These are phyloP conservation scores for Dichetophora obliterata DNA, from an alignment of 2,888 invertebrate species.

Conservation along the genomic window DNA sequence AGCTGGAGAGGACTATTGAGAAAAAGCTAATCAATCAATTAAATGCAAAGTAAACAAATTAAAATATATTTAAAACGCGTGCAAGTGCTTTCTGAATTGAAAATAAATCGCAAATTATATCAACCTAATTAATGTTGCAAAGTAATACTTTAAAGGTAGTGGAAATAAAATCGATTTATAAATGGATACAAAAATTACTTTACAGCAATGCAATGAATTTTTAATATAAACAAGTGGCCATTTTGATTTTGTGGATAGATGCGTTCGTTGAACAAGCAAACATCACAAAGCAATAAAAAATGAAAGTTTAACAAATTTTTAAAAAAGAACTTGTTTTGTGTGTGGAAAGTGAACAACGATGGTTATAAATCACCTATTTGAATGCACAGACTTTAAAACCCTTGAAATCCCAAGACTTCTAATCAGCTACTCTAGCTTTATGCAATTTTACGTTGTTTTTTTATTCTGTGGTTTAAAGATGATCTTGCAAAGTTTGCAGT, in stretches of 20 bases:
- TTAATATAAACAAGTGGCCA: conserved; percentile 49
- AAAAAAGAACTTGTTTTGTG: no score
- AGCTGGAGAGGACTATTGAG: not conserved
- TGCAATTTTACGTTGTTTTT: no score
- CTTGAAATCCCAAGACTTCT: no score
- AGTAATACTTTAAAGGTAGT: conserved; percentile 37
- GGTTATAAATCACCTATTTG: no score
- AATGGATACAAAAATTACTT: not conserved
- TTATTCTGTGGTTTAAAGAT: no score
- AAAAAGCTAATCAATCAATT: not conserved
- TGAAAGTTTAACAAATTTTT: no score
- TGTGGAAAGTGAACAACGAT: no score
- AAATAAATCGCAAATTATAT: not conserved
- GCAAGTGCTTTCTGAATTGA: not conserved
- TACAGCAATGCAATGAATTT: not conserved
- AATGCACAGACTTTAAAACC: no score
- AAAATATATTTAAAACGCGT: conserved; percentile 5
- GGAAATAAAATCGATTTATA: conserved; percentile 12
- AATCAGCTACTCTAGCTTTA: no score
- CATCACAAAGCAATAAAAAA: no score
- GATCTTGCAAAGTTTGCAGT: no score
- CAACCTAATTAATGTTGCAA: not conserved
- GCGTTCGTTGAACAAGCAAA: no score
- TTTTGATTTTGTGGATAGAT: conserved; percentile 41
- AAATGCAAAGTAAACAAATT: not conserved